Evolutionary conservation across 2,888 invertebrate species (phyloP), one percentile per base, ranked within the genome.

Genomic region (Chromoteleia sp.): DNA sequence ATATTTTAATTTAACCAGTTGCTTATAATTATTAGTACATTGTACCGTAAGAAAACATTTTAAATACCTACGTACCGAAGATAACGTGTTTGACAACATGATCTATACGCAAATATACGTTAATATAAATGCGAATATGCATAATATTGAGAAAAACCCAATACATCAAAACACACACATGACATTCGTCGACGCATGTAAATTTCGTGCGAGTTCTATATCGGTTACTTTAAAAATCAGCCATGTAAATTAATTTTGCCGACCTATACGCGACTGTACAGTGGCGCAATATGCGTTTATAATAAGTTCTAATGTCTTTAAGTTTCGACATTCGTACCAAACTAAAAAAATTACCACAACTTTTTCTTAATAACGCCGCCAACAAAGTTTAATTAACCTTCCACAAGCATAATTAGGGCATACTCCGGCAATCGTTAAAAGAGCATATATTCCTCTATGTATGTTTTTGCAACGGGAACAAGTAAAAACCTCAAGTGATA

Each of bases 111-210:
- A 25, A 50, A 17, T 50, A 7, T 14, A 8, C 14, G 29, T 50
- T 29, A 50, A 50, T 50, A 25, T 50, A 29, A 29, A 50, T 50
- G 50, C 29, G 29, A 50, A 50, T 50, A n/a, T n/a, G 14, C 14
- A 29, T 14, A 14, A 12, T 50, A 50, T 50, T 29, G 1, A 41
- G 14, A 41, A 41, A 33, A 33, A 8, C 10, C 33, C 10, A 33
- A 33, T 33, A 33, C 33, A 33, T 33, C 8, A 33, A 33, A 33
- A 33, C 6, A 33, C 6, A 10, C 10, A 7, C 1, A 10, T 33
- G 33, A n/a, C n/a, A 45, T 45, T 10, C 45, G 21, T 21, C 21
- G n/a, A 45, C 19, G 3, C 45, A n/a, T 21, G n/a, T 45, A 21
- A 45, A 45, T 45, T 0, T 29, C 14, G 2, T 29, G 2, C 14